A percentile compares a stretch with the other conserved stretches of the same genome.
phyloP scores from a whole-genome alignment of 1,140 invertebrate genomes.

The Trypoxylus dichotomus region DNA sequence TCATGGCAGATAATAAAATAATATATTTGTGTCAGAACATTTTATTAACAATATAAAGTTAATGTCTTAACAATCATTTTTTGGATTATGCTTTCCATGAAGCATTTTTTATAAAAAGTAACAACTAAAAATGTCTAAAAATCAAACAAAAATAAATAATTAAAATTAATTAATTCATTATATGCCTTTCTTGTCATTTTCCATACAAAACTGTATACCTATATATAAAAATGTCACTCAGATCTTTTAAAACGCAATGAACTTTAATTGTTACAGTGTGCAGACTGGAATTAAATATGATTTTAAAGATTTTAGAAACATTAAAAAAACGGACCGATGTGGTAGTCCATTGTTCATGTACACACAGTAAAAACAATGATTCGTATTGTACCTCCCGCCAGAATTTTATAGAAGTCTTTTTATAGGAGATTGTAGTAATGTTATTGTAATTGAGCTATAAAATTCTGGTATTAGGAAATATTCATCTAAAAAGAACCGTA shows the following conservation, averaged over 20 bases:
- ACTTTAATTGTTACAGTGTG: background rate
- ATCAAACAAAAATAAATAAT: constrained; percentile 20
- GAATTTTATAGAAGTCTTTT: background rate
- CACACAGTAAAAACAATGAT: background rate
- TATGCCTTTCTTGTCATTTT: background rate
- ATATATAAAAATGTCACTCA: constrained; percentile 9
- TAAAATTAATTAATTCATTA: constrained; percentile 14
- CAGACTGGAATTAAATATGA: background rate
- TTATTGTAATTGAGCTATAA: background rate
- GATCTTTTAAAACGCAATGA: background rate
- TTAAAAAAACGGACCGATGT: background rate
- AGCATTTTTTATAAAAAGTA: constrained; percentile 1
- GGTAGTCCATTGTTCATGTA: background rate
- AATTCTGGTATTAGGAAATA: constrained; percentile 8
- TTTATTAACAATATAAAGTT: constrained; percentile 26
- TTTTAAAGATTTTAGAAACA: background rate
- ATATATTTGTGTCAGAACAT: background rate
- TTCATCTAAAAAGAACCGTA: background rate
- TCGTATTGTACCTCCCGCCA: background rate
- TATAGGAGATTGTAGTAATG: background rate
- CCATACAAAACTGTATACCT: background rate
- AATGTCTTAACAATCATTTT: constrained; percentile 6
- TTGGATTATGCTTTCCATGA: background rate
- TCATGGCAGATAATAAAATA: background rate
- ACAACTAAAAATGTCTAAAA: constrained; percentile 14